These are phyloP conservation scores for Eustalomyia histrio DNA, from an alignment of 2,888 invertebrate species.

Conservation along the genomic window DNA sequence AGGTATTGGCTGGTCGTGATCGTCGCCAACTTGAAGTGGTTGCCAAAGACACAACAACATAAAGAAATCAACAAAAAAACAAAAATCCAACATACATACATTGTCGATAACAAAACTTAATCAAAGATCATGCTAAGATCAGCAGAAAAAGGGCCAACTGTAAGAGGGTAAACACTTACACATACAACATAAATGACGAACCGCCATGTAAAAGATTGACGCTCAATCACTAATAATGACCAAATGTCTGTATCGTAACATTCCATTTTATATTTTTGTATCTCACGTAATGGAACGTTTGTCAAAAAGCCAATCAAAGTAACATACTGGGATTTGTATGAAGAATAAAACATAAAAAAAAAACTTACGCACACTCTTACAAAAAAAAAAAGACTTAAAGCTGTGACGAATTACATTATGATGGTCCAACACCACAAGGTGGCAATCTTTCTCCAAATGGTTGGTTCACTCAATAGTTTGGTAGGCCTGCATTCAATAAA, in stretches of 20 bases:
- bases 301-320: slow-evolving; percentile 63
- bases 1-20: slow-evolving; percentile 58
- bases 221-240: slow-evolving; percentile 65
- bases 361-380: slow-evolving; percentile 1
- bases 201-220: slow-evolving; percentile 60
- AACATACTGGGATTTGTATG: slow-evolving; percentile 43
- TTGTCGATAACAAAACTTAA: slow-evolving; percentile 58
- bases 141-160: slow-evolving; percentile 35
- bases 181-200: slow-evolving; percentile 47
- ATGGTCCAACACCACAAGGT: slow-evolving; percentile 61
- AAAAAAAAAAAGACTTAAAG: slow-evolving; percentile 35
- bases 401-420: slow-evolving; percentile 69
- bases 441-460: slow-evolving; percentile 55
- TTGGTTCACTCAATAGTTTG: neutral
- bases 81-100: slow-evolving; percentile 10
- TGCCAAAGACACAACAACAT: slow-evolving; percentile 50
- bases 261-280: slow-evolving; percentile 34
- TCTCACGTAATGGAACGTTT: slow-evolving; percentile 53
- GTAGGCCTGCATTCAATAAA: slow-evolving; percentile 15
- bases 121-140: slow-evolving; percentile 59
- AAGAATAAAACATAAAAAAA: slow-evolving; percentile 32
- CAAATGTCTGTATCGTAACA: slow-evolving; percentile 37
- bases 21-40: slow-evolving; percentile 59
- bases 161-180: slow-evolving; percentile 25
- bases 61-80: slow-evolving; percentile 12